A percentile compares a stretch with the other conserved stretches of the same genome.
These are phyloP conservation scores for Pitangus sulphuratus DNA, from an alignment of 2,797 vertebrate genomes.

Conservation along the genomic window DNA sequence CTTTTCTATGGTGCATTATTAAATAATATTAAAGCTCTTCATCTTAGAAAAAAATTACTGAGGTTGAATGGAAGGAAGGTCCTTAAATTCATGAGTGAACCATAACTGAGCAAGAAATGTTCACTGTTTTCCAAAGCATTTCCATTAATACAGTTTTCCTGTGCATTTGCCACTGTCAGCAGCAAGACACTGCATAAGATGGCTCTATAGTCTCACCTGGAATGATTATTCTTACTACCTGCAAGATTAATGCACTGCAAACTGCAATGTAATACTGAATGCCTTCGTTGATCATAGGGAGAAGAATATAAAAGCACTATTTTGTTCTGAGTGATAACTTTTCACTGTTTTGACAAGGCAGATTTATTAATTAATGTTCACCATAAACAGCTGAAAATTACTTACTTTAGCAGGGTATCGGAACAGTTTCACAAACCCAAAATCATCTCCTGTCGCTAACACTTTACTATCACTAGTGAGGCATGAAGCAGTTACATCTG, in stretches of 20 bases:
- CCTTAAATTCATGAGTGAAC: neutral
- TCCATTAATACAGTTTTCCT: neutral
- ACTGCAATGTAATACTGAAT: neutral
- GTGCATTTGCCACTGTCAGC: neutral
- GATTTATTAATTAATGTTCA: neutral
- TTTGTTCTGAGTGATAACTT: neutral
- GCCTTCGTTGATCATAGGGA: neutral
- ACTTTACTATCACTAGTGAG: conserved; percentile 90
- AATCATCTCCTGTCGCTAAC: conserved; percentile 95
- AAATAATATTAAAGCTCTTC: neutral
- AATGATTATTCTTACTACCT: neutral
- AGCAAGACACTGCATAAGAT: neutral
- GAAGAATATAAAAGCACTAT: neutral
- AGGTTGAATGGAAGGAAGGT: neutral
- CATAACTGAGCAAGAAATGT: neutral
- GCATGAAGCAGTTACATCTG: conserved; percentile 91
- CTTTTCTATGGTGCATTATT: neutral
- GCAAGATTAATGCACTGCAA: neutral
- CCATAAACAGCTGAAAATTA: conserved; percentile 21
- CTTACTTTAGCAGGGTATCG: conserved; percentile 94
- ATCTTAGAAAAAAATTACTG: neutral
- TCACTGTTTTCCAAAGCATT: neutral
- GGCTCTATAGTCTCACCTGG: neutral
- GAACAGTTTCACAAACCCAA: conserved; percentile 98
- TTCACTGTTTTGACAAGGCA: neutral